Percentiles rank a stretch among this genome's conserved stretches.
Evolutionary conservation across 2,113 vertebrate genomes (phyloP).

Genomic region (Catharus fuscescens): DNA sequence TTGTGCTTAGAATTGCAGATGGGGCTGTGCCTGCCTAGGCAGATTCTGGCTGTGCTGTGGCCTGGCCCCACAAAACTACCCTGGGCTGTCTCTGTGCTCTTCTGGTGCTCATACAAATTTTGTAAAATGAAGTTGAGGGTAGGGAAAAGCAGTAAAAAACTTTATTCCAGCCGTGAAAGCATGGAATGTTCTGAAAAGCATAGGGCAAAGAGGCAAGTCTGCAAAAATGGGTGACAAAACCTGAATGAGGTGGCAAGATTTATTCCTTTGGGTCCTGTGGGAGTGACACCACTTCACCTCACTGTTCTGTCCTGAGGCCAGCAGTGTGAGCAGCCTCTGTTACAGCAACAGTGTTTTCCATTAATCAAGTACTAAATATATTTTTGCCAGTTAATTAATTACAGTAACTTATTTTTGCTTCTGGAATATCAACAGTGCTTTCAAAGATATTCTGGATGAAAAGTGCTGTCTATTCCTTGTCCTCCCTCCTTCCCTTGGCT

Average conservation of each 20-base stretch:
- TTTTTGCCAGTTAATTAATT: neutral
- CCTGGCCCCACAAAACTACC: fast-evolving
- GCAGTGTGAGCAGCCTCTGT: neutral
- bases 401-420: neutral
- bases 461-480: neutral
- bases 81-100: fast-evolving
- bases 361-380: neutral
- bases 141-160: neutral
- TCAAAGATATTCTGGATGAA: neutral
- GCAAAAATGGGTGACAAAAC: neutral
- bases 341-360: neutral
- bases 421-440: neutral
- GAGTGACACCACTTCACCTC: fast-evolving
- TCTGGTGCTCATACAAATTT: neutral
- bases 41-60: neutral
- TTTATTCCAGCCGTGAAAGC: neutral
- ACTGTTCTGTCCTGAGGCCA: neutral
- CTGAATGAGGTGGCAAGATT: neutral
- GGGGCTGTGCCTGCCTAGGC: neutral
- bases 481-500: neutral
- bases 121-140: neutral
- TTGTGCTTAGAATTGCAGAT: neutral
- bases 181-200: fast-evolving
- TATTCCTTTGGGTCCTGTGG: neutral
- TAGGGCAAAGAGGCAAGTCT: neutral